phyloP scores from a whole-genome alignment of 2,888 invertebrate species.

The Busseola fusca region DNA sequence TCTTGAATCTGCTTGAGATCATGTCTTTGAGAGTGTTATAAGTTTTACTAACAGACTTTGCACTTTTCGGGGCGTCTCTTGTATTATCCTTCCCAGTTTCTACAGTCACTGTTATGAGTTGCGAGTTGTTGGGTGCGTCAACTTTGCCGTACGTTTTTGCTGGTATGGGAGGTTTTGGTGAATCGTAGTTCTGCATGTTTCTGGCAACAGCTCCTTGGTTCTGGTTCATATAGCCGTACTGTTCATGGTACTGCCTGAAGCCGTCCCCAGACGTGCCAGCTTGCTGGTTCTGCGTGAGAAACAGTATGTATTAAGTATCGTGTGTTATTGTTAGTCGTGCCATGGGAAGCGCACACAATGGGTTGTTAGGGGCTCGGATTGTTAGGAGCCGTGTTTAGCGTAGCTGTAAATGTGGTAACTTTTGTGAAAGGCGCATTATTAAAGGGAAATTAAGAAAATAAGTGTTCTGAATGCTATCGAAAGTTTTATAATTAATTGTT shows the following conservation, averaged over 20 bases:
- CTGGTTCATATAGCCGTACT: conserved; percentile 86
- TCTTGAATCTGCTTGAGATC: conserved; percentile 94
- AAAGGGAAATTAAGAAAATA: conserved; percentile 56
- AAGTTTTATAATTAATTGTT: conserved; percentile 42
- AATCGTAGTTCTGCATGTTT: conserved; percentile 83
- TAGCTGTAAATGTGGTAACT: conserved; percentile 68
- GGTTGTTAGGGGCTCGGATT: conserved; percentile 70
- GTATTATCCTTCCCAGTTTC: conserved; percentile 89
- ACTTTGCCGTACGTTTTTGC: conserved; percentile 85
- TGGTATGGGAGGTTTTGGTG: conserved; percentile 84
- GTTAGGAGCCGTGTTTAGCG: conserved; percentile 61
- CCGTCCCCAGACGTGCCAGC: conserved; percentile 83
- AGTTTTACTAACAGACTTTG: conserved; percentile 93
- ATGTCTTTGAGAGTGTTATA: conserved; percentile 95
- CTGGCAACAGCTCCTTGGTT: conserved; percentile 79
- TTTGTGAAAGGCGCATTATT: conserved; percentile 68
- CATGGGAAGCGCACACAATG: conserved; percentile 77
- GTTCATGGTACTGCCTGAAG: conserved; percentile 88
- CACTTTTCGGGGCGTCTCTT: conserved; percentile 88
- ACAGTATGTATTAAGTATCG: conserved; percentile 60
- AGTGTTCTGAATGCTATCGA: conserved; percentile 41
- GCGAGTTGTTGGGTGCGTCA: conserved; percentile 83
- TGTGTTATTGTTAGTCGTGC: conserved; percentile 66
- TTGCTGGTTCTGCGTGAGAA: conserved; percentile 84
- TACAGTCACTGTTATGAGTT: conserved; percentile 89